phyloP scores from a whole-genome alignment of 1,140 invertebrate genomes.

The Myzus persicae region DNA sequence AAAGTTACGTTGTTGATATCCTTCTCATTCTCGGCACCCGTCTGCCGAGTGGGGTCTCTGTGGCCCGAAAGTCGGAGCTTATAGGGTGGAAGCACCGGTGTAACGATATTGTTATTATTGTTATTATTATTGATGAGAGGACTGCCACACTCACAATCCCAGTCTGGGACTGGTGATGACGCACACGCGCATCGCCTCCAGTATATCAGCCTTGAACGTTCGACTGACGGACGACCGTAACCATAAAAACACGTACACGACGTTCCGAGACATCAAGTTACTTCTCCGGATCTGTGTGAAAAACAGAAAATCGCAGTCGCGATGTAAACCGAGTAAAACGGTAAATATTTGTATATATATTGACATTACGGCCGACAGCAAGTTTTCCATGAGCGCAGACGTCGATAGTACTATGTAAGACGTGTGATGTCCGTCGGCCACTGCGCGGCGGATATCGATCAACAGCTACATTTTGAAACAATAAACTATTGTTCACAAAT shows the following conservation, averaged over 20 bases:
- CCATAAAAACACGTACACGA: slow-evolving; percentile 68
- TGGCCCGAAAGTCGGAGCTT: background rate
- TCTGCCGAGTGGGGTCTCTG: background rate
- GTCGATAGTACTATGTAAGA: slow-evolving; percentile 37
- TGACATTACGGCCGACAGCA: background rate
- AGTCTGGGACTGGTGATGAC: slow-evolving; percentile 69
- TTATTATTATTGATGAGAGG: slow-evolving; percentile 39
- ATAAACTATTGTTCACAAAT: background rate
- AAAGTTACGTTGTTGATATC: slow-evolving; percentile 2
- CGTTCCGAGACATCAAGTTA: slow-evolving; percentile 67
- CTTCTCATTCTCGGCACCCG: background rate
- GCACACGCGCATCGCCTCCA: slow-evolving; percentile 67
- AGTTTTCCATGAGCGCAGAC: slow-evolving; percentile 13
- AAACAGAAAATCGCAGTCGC: background rate
- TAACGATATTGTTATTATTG: slow-evolving; percentile 29
- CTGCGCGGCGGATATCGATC: background rate
- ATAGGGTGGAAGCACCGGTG: background rate
- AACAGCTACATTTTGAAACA: slow-evolving; percentile 8
- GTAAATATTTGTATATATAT: background rate
- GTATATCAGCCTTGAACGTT: slow-evolving; percentile 64
- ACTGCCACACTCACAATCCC: slow-evolving; percentile 66
- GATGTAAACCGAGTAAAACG: background rate
- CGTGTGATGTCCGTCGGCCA: background rate
- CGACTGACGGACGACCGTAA: slow-evolving; percentile 63
- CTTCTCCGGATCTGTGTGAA: slow-evolving; percentile 64